Base-by-base conservation (phyloP, 1,140 invertebrate genomes). In the Bombus affinis region DNA sequence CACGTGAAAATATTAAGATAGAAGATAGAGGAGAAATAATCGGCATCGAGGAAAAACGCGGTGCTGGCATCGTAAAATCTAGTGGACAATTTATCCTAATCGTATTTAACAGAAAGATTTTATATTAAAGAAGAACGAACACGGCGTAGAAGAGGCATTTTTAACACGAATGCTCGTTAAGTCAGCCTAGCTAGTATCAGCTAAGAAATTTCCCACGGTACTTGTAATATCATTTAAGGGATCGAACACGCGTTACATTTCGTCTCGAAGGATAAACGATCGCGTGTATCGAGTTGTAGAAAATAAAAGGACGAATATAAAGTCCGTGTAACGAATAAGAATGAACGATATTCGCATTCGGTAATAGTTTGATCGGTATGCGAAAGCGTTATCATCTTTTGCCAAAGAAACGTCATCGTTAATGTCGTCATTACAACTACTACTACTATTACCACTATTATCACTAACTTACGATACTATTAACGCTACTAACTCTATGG, bases 401-500 rank as follows among this genome's bases (percentile, higher is more conserved):
- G 80, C 18, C 65, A 81, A 28, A 42, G 62, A 75, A 76, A 89
- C 82, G 57, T 83, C 76, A 57, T 81, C 66, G 89, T 88, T 86
- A 76, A 70, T 79, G 78, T 73, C 75, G 44, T 72, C 71, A 44
- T 74, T 78, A 82, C 68, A 47, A 84, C 80, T 88, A 90, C 84
- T 88, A 90, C 84, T 83, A 88, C 70, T 71, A 42, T 71, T 81
- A 80, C 44, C 78, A 81, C 39, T 89, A 66, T 79, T 85, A 80
- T 53, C 71, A 75, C 80, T 88, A 86, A 39, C 42, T 77, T 90
- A 87, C 76, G 18, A 68, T 85, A 89, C 62, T 90, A 86, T 68
- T 70, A 81, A 70, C 53, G 72, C 78, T 80, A 65, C 85, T 83
- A 85, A 76, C 71, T 37, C 84, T 83, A 81, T 62, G 68, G 5